phyloP scores from a whole-genome alignment of 2,888 invertebrate species.

The Drosophila algonquin region DNA sequence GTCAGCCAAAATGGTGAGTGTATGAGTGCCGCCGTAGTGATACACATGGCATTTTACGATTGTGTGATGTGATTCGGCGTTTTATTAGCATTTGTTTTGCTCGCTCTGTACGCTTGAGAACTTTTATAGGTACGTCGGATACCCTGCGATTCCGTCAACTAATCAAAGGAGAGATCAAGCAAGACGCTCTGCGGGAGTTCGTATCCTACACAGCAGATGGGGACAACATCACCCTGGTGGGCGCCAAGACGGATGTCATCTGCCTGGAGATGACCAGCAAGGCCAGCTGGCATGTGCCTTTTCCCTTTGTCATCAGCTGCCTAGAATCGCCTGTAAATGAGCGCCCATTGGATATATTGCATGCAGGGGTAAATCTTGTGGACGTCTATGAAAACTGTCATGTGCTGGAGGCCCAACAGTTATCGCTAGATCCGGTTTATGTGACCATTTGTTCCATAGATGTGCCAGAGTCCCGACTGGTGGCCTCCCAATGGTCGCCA shows the following conservation, averaged over 20 bases:
- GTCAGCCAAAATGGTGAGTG: slow-evolving; percentile 5
- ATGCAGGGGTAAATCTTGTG: slow-evolving; percentile 59
- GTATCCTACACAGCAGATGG: slow-evolving; percentile 48
- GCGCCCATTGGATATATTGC: slow-evolving; percentile 54
- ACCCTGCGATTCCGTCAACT: slow-evolving; percentile 59
- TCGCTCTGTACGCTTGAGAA: slow-evolving; percentile 45
- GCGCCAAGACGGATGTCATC: slow-evolving; percentile 57
- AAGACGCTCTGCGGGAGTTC: slow-evolving; percentile 69
- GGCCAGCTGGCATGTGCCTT: slow-evolving; percentile 38
- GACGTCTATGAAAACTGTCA: slow-evolving; percentile 60
- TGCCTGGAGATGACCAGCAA: slow-evolving; percentile 68
- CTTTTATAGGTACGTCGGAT: slow-evolving; percentile 5
- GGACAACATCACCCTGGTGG: slow-evolving; percentile 61
- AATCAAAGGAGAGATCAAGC: slow-evolving; percentile 56
- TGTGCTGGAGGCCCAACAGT: slow-evolving; percentile 70
- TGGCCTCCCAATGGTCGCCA: slow-evolving; percentile 52
- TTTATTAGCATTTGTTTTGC: slow-evolving; percentile 48
- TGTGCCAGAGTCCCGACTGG: slow-evolving; percentile 51
- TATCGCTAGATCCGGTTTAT: slow-evolving; percentile 76
- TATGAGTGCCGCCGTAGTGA: slow-evolving; percentile 1
- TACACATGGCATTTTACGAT: neutral
- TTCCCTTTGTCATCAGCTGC: slow-evolving; percentile 65
- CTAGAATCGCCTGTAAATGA: slow-evolving; percentile 28
- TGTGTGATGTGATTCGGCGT: neutral
- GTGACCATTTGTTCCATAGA: slow-evolving; percentile 64